A percentile compares a stretch with the other conserved stretches of the same genome.
These are phyloP conservation scores for Caenorhabditis japonica DNA, from an alignment of 2,888 invertebrate species.

Conservation along the genomic window DNA sequence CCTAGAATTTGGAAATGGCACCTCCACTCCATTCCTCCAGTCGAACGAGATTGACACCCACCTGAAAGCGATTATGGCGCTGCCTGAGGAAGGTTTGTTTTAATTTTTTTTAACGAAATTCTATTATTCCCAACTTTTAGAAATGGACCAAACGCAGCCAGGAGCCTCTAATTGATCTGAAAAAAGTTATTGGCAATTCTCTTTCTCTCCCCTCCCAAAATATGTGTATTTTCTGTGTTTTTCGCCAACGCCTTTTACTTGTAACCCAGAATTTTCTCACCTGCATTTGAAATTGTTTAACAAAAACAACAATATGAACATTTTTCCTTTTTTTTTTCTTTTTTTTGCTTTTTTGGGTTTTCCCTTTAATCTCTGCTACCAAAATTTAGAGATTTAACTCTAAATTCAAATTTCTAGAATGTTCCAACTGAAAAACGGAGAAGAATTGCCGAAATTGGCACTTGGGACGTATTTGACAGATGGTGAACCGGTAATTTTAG, in stretches of 20 bases:
- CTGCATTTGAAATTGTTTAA: too few relatives aligned
- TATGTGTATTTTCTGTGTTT: too few relatives aligned
- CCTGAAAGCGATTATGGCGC: conserved; percentile 37
- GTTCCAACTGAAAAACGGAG: conserved; percentile 23
- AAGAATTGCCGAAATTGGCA: conserved; percentile 35
- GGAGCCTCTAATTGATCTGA: too few relatives aligned
- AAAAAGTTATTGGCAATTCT: too few relatives aligned
- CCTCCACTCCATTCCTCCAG: conserved; percentile 47
- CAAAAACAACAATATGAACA: not conserved
- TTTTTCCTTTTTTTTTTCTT: not conserved
- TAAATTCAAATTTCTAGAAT: not conserved
- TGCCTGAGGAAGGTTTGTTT: conserved; percentile 27
- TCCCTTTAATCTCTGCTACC: not conserved
- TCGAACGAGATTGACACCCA: conserved; percentile 46
- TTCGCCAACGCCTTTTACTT: too few relatives aligned
- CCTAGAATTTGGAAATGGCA: conserved; percentile 53
- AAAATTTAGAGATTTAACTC: not conserved
- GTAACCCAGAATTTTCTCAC: too few relatives aligned
- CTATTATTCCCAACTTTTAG: not conserved
- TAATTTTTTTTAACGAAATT: not conserved
- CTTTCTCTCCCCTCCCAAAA: too few relatives aligned
- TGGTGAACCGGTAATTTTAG: conserved; percentile 12
- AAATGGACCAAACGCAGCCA: too few relatives aligned
- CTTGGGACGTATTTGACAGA: conserved; percentile 31
- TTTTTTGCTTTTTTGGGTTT: not conserved